These are phyloP conservation scores for Callithrix jacchus DNA, from an alignment of 2,113 vertebrate species.

Conservation along the genomic window DNA sequence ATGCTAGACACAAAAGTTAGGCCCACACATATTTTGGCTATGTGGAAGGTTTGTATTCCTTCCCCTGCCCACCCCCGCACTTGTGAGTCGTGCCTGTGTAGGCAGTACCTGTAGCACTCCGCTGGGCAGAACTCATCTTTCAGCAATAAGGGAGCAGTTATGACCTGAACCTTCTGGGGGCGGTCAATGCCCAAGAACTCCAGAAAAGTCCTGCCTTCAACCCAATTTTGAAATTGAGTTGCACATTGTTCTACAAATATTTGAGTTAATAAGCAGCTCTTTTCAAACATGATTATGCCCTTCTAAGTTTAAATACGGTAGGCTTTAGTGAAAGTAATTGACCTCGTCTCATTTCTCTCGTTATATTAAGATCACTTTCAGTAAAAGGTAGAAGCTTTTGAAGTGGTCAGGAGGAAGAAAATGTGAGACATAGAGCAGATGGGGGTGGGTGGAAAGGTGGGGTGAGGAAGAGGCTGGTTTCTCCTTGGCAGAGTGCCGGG, in stretches of 20 bases:
- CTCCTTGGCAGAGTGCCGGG: not conserved
- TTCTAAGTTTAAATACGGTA: not conserved
- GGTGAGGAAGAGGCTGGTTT: not conserved
- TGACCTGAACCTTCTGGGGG: not conserved
- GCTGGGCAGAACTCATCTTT: not conserved
- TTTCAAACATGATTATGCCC: not conserved
- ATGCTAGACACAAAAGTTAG: not conserved
- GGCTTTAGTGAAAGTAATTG: not conserved
- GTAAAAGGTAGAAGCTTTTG: constrained; percentile 5
- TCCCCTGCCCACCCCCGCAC: not conserved
- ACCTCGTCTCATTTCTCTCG: not conserved
- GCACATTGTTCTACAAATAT: not conserved
- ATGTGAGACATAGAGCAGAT: not conserved
- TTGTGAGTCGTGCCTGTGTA: not conserved
- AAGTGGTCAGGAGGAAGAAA: not conserved
- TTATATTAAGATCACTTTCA: not conserved
- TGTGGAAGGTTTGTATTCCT: not conserved
- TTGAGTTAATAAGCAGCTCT: constrained; percentile 17
- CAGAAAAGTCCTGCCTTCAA: not conserved
- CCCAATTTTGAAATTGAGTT: not conserved
- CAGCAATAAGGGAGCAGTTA: not conserved
- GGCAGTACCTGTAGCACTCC: not conserved
- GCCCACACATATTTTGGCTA: not conserved
- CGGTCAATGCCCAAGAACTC: not conserved
- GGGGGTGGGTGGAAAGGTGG: not conserved